Conservation (phyloP, 2,113 vertebrate species). For the Nothobranchius furzeri region DNA sequence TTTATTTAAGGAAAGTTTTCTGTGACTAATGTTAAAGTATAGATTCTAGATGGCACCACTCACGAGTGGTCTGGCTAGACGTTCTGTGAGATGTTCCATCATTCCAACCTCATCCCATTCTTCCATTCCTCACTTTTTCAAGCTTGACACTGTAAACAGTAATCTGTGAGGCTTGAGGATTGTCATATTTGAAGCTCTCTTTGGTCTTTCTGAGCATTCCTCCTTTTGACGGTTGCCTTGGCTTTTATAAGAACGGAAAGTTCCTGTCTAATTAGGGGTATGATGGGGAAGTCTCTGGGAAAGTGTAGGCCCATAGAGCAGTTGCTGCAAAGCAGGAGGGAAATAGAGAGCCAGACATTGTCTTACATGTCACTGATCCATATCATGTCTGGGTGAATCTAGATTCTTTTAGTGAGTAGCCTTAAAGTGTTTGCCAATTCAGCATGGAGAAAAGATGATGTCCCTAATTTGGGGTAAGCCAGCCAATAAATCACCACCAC, state of each 20-base stretch:
- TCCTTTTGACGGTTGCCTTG: constrained; percentile 64
- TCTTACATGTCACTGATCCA: constrained; percentile 46
- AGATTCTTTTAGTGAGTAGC: constrained; percentile 32
- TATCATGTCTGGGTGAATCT: constrained; percentile 56
- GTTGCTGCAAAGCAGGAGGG: constrained; percentile 41
- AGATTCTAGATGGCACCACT: constrained; percentile 44
- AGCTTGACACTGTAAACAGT: constrained; percentile 66
- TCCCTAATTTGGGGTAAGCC: constrained; percentile 36
- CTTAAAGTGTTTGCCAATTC: constrained; percentile 25
- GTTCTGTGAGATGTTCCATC: constrained; percentile 26
- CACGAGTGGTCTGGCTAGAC: constrained; percentile 58
- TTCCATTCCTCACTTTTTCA: constrained; percentile 62
- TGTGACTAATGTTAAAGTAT: constrained; percentile 26
- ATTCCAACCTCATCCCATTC: constrained; percentile 55
- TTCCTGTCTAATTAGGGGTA: constrained; percentile 74
- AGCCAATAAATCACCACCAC: constrained; percentile 11
- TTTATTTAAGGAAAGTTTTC: constrained; percentile 16
- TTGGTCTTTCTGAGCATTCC: constrained; percentile 69
- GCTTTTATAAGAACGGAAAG: constrained; percentile 71
- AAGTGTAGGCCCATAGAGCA: constrained; percentile 35
- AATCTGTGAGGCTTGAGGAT: constrained; percentile 57
- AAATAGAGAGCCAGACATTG: constrained; percentile 38
- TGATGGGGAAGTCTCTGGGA: constrained; percentile 57
- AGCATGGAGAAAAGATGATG: constrained; percentile 30
- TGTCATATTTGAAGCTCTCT: constrained; percentile 73